Percentiles rank a stretch among this genome's conserved stretches.
These are phyloP conservation scores for Microchrysa polita DNA, from an alignment of 2,888 invertebrate species.

Conservation along the genomic window DNA sequence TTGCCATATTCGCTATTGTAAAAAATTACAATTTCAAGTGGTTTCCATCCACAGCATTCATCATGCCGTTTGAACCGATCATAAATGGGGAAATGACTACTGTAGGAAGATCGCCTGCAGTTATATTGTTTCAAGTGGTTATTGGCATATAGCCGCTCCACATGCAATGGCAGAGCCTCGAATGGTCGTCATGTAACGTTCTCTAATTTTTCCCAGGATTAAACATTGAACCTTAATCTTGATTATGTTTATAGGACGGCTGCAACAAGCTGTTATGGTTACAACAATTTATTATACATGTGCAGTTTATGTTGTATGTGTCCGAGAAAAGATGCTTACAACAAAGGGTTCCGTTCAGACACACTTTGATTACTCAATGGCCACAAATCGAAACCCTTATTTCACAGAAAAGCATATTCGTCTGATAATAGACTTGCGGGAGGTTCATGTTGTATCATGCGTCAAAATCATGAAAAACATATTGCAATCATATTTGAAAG, in stretches of 20 bases:
- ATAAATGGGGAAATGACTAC: slow-evolving; percentile 3
- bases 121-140: slow-evolving; percentile 36
- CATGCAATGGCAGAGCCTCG: neutral
- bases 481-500: slow-evolving; percentile 11
- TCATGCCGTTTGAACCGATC: neutral
- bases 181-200: slow-evolving; percentile 14
- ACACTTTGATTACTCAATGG: neutral
- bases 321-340: no score
- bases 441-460: neutral
- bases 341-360: slow-evolving; percentile 4
- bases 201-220: slow-evolving; percentile 11
- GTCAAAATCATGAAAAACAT: neutral
- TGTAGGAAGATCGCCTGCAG: slow-evolving; percentile 33
- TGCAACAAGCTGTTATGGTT: no score
- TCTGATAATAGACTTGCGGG: slow-evolving; percentile 19
- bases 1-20: slow-evolving; percentile 40
- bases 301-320: no score
- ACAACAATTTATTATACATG: no score
- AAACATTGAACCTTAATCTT: neutral
- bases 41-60: slow-evolving; percentile 12
- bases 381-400: slow-evolving; percentile 10
- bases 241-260: slow-evolving; percentile 5
- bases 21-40: slow-evolving; percentile 41
- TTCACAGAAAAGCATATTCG: neutral
- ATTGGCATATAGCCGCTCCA: neutral